Conservation (phyloP, 37 sponge, comb jelly and placozoan genomes). For the Hormiphora californensis region DNA sequence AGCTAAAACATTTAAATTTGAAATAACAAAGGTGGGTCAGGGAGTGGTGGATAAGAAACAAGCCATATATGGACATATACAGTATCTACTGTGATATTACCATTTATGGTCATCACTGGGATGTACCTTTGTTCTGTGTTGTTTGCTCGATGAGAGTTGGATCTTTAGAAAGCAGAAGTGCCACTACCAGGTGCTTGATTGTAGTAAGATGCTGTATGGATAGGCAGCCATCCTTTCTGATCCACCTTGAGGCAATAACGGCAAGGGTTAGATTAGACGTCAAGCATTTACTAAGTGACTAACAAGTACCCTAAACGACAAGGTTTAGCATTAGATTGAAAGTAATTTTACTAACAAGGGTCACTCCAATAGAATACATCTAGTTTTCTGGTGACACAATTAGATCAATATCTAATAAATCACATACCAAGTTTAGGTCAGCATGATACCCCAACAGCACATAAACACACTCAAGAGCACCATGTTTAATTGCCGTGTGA, state of each 20-base stretch:
- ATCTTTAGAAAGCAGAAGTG: not conserved
- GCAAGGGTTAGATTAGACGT: not conserved
- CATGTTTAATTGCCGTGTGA: conserved; percentile 12
- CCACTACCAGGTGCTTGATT: conserved; percentile 34
- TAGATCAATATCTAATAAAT: too few relatives aligned
- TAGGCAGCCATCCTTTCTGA: conserved; percentile 37
- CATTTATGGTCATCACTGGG: too few relatives aligned
- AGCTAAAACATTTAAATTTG: too few relatives aligned
- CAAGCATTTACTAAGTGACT: not conserved
- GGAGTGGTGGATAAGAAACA: too few relatives aligned
- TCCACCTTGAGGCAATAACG: conserved; percentile 9
- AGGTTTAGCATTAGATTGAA: too few relatives aligned
- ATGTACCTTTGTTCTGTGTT: not conserved
- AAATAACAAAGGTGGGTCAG: too few relatives aligned
- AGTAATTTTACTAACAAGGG: too few relatives aligned
- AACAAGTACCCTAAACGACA: too few relatives aligned
- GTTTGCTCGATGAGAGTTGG: not conserved
- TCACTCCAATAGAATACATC: not conserved
- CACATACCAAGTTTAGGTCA: conserved; percentile 41
- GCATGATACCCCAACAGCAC: conserved; percentile 36
- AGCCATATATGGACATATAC: too few relatives aligned
- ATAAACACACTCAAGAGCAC: conserved; percentile 24
- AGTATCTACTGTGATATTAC: too few relatives aligned
- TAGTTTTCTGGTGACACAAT: not conserved
- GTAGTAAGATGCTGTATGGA: conserved; percentile 44